Base-by-base conservation (phyloP, 2,113 vertebrate genomes). In the Panurus biarmicus region DNA sequence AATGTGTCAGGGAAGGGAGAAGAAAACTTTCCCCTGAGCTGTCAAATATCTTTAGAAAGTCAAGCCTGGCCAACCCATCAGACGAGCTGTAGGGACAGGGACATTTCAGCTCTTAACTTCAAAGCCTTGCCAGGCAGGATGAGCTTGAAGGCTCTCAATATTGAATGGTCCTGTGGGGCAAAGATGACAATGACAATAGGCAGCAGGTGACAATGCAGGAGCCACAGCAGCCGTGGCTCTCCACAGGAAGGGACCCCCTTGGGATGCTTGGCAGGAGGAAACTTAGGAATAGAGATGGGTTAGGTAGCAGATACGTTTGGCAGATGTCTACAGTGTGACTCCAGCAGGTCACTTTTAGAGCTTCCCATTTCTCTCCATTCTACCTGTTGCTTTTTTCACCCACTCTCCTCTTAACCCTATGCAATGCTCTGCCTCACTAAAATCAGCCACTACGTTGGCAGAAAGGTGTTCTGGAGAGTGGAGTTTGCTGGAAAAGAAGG, bases 231-330 rank as follows among this genome's bases (percentile, higher is more conserved):
- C 44, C 1, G 29, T 28, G 45, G 31, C 40, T 42, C 40, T 14
- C 40, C 40, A 42, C 1, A 5, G 28, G 44, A 86, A 17, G 5
- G 28, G 17, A 71, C 1, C 1, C 22, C 7, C 17, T 47, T 3
- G 3, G 58, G 45, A 7, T 56, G 48, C 31, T 65, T 3, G 1
- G 14, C 20, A 45, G 42, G 23, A 48, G 14, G 31, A 66, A 80
- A 69, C 5, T 10, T 0, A 1, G 35, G 26, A 65, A 71, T 2
- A 0, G 8, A 74, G 35, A 21, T 0, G 1, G 20, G 6, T 76
- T 61, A 79, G 47, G 64, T 22, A 80, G 62, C 29, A 88, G 62
- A 40, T 57, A 29, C 22, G 12, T 67, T 83, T 44, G 58, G 54
- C 58, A 85, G 60, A 22, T 1, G 0, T 12, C 56, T 72, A 25